Evolutionary conservation across 2,113 vertebrate genomes (phyloP), one percentile per base, ranked within the genome.

Genomic region (Sprattus sprattus): DNA sequence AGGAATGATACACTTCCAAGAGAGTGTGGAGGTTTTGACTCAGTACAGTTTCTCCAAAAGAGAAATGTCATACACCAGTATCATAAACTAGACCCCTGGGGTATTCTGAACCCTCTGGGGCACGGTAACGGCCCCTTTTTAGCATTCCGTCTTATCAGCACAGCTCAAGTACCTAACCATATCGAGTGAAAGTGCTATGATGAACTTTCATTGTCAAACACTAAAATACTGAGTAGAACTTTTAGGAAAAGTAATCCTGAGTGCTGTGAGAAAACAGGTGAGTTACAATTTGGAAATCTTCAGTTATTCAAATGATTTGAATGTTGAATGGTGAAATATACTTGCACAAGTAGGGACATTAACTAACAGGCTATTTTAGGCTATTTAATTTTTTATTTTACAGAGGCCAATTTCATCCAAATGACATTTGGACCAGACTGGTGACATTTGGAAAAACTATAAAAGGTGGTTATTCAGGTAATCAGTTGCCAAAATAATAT

Each of bases 151-250:
- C 28, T 54, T 39, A 83, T 49, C 81, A 64, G 57, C 85, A 83
- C 81, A 88, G 85, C 88, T 91, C 89, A 90, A 87, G 87, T 86
- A 88, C 88, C 90, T 92, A 88, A 87, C 85, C 90, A 91, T 89
- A 91, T 88, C 86, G 82, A 57, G 90, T 87, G 89, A 91, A 85
- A 88, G 89, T 89, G 89, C 86, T 80, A 82, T 46, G 82, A 71
- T 84, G 82, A 83, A 85, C 89, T 44, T 10, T 78, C 3, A 78
- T 44, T 78, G 71, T 39, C 28, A 78, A 78, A 78, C 11, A 78
- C 4, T 11, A 0, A 32, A 71, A 71, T 71, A 9, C 64, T 71
- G 64, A 71, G 64, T 25, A 25, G 64, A 71, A 32, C 9, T 15
- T 5, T 39, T 32, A 44, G 13, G 28, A 13, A 16, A 78, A 39